Evolutionary conservation across 23 tunicate species (phyloP).

Genomic region (Ciona savignyi): DNA sequence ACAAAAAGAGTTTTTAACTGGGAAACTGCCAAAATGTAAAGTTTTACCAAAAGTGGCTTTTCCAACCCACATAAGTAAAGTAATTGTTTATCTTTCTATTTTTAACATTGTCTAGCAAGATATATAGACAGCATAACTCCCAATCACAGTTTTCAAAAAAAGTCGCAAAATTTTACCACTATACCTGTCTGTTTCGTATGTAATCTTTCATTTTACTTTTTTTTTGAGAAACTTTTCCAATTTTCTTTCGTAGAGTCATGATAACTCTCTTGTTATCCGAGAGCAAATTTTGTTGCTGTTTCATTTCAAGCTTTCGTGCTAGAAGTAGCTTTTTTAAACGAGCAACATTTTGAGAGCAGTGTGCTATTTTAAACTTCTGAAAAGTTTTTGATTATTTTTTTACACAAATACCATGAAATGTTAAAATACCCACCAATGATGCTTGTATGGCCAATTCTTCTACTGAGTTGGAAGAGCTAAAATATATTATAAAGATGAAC

Average conservation of each 20-base stretch:
- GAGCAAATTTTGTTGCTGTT: slow-evolving; percentile 6
- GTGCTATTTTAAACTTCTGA: background rate
- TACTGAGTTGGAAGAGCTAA: background rate
- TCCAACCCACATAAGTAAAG: no score
- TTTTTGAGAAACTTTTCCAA: slow-evolving; percentile 3
- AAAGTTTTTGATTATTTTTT: background rate
- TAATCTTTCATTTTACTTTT: slow-evolving; percentile 28
- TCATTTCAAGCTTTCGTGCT: slow-evolving; percentile 18
- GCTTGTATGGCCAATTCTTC: background rate
- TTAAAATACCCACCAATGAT: background rate
- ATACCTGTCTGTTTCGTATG: slow-evolving; percentile 26
- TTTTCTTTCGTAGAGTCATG: background rate
- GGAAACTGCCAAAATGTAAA: no score
- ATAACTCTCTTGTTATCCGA: slow-evolving; percentile 8
- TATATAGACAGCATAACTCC: no score
- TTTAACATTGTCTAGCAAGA: no score
- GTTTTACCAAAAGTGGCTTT: no score
- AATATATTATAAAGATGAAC: no score
- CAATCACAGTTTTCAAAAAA: no score
- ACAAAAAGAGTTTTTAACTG: no score
- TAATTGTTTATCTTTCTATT: no score
- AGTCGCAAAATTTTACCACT: no score
- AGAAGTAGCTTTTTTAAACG: slow-evolving; percentile 9
- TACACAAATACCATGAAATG: background rate
- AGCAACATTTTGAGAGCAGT: slow-evolving; percentile 6